Evolutionary conservation across 2,888 invertebrate species (phyloP), one percentile per base, ranked within the genome.

Genomic region (Eristalinus sepulchralis): DNA sequence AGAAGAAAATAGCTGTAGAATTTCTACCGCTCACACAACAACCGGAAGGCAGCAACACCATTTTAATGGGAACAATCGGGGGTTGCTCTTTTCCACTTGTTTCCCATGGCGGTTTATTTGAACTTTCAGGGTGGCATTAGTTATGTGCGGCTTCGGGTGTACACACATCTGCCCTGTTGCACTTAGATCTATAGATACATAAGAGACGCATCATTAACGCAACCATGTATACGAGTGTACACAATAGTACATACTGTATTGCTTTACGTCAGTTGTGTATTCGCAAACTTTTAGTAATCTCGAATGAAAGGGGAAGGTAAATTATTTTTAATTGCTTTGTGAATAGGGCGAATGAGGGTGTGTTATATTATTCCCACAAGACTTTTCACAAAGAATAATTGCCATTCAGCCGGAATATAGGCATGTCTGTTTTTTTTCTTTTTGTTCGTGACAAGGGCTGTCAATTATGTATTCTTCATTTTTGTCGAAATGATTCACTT

Each of bases 11-110:
- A 57, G 55, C 76, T 76, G n/a, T 64, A 11, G 27, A n/a, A 27
- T 17, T 33, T 36, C 27, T 68, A 53, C 33, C 53, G 17, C 59
- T 39, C n/a, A 59, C 59, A 59, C n/a, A 59, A 8, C 24, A 39
- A 60, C 47, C 76, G 76, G 60, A 66, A 59, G 76, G 22, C 6
- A 73, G 31, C 60, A 72, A 39, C 39, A 33, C 20, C 13, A 27
- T 11, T 5, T 13, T 31, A 2, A 31, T 11, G 47, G 62, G 22
- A 60, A 20, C 4, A 33, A 8, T 2, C 34, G 22, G 20, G 68
- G 57, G 68, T 70, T 9, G 57, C 55, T 68, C 13, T 34, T 34
- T 63, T 33, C 1, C 62, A 34, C 31, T 63, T 34, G 33, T 47
- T 39, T 39, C 59, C 5, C n/a, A 70, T 68, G 17, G 13, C 24